Evolutionary conservation across 2,113 vertebrate species (phyloP).

Genomic region (Strigops habroptila): DNA sequence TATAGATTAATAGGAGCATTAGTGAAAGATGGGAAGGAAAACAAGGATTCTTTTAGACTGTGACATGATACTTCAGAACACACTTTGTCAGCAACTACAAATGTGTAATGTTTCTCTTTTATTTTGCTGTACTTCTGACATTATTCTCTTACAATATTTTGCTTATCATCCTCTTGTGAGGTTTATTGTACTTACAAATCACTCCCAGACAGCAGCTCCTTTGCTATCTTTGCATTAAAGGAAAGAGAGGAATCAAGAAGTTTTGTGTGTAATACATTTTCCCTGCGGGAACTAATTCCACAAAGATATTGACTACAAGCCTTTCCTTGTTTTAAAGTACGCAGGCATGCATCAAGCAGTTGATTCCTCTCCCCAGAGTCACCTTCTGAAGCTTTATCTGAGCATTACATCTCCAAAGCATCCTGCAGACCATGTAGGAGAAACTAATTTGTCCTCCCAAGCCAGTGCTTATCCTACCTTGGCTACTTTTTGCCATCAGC

Average conservation of each 20-base stretch:
- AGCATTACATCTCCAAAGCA: neutral
- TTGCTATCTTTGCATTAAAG: conserved; percentile 50
- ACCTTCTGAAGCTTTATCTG: neutral
- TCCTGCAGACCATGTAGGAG: neutral
- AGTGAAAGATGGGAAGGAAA: conserved; percentile 31
- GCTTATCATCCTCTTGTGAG: conserved; percentile 50
- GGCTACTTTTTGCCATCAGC: neutral
- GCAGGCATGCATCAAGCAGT: neutral
- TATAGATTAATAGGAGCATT: conserved; percentile 45
- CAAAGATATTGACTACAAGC: conserved; percentile 45
- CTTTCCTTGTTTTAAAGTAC: conserved; percentile 51
- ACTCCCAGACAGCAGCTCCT: conserved; percentile 52
- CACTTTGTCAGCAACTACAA: neutral
- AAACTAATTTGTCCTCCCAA: neutral
- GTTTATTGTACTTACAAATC: conserved; percentile 62
- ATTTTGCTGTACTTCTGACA: conserved; percentile 43
- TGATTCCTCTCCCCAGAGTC: neutral
- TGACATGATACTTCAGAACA: conserved; percentile 26
- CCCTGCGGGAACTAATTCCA: conserved; percentile 53
- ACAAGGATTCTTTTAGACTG: conserved; percentile 36
- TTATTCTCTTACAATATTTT: conserved; percentile 28
- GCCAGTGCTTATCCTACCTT: neutral
- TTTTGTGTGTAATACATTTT: conserved; percentile 17
- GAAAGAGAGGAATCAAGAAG: neutral
- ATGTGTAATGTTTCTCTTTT: neutral